Percentiles rank a stretch among this genome's conserved stretches.
Conservation (phyloP, 2,797 vertebrate genomes). For the Lepilemur ruficaudatus region DNA sequence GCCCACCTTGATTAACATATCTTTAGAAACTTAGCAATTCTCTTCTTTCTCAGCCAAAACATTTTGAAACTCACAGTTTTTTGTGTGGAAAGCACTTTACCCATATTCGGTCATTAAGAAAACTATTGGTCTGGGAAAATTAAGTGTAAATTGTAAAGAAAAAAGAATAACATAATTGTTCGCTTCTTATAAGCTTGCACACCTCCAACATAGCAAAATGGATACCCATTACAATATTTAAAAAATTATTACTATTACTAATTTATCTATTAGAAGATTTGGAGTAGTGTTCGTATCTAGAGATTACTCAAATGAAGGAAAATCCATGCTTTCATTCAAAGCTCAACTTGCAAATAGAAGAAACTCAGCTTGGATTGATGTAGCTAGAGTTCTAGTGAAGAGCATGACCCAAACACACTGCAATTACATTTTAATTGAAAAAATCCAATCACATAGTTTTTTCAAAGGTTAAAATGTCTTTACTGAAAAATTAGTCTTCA, state of each 20-base stretch:
- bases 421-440: background rate
- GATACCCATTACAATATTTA: background rate
- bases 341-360: background rate
- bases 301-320: background rate
- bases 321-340: slow-evolving; percentile 36
- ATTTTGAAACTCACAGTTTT: background rate
- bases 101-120: slow-evolving; percentile 30
- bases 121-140: background rate
- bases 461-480: background rate
- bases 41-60: background rate
- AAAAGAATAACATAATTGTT: background rate
- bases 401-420: background rate
- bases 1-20: background rate
- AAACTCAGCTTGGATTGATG: background rate
- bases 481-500: background rate
- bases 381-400: background rate
- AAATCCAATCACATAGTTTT: background rate
- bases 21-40: slow-evolving; percentile 1
- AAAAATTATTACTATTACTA: background rate
- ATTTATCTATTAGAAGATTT: background rate
- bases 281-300: background rate
- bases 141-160: background rate
- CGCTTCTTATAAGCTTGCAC: background rate
- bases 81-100: background rate
- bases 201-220: background rate